Evolutionary conservation across 1,140 invertebrate genomes (phyloP).

Genomic region (Rhizoglyphus robini): DNA sequence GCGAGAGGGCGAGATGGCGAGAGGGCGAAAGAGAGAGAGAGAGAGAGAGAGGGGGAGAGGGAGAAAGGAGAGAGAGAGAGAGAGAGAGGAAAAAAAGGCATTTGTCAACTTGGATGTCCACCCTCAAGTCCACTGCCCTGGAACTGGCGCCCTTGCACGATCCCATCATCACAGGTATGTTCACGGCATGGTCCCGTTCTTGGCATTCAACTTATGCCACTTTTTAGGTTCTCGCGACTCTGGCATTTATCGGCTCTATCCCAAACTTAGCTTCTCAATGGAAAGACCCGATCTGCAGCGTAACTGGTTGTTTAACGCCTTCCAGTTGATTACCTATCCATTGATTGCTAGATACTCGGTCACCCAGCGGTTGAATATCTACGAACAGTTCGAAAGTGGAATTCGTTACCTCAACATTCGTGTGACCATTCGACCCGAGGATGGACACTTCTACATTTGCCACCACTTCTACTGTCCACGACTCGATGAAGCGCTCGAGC

Average conservation of each 20-base stretch:
- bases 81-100: no score
- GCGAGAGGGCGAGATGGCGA: no score
- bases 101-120: no score
- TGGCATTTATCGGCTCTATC: background rate
- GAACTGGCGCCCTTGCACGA: no score
- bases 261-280: background rate
- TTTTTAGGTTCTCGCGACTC: conserved; percentile 18
- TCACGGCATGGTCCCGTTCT: no score
- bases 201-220: no score
- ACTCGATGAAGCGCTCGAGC: conserved; percentile 44
- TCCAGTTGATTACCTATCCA: background rate
- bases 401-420: conserved; percentile 65
- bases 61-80: no score
- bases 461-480: conserved; percentile 56
- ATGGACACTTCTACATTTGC: conserved; percentile 43
- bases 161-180: no score
- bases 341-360: background rate
- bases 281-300: background rate
- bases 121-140: no score
- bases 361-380: conserved; percentile 49
- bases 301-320: background rate
- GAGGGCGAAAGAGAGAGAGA: no score
- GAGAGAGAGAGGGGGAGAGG: no score
- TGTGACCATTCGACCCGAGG: conserved; percentile 44
- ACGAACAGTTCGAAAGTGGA: conserved; percentile 55